Evolutionary conservation across 2,888 invertebrate genomes (phyloP).

Genomic region (Caenorhabditis zanzibari): DNA sequence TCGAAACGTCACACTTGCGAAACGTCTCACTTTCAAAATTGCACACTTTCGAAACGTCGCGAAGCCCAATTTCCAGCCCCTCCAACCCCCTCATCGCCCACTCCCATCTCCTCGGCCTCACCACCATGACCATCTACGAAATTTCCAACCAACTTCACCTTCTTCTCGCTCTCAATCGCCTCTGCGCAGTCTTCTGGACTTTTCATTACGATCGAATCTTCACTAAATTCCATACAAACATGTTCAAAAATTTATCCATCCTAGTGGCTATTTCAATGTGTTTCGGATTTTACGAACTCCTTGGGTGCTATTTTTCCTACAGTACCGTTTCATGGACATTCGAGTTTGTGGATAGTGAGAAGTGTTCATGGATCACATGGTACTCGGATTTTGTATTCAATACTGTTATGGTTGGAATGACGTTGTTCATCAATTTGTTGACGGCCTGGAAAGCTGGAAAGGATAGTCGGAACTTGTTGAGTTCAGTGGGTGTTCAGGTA

Average conservation of each 20-base stretch:
- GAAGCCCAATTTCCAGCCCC: slow-evolving; percentile 6
- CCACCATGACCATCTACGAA: slow-evolving; percentile 36
- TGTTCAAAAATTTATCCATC: not conserved
- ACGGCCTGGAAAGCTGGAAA: slow-evolving; percentile 42
- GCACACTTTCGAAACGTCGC: too few species aligned
- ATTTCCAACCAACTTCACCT: slow-evolving; percentile 41
- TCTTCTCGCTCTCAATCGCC: slow-evolving; percentile 34
- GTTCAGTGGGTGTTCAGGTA: slow-evolving; percentile 7
- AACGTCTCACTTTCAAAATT: too few species aligned
- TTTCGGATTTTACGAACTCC: not conserved
- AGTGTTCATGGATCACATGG: slow-evolving; percentile 24
- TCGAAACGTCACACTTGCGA: too few species aligned
- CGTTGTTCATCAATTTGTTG: slow-evolving; percentile 20
- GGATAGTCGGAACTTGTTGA: slow-evolving; percentile 25
- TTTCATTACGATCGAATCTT: slow-evolving; percentile 29
- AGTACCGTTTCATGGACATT: slow-evolving; percentile 10
- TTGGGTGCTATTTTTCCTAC: slow-evolving; percentile 33
- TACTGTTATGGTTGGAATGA: slow-evolving; percentile 25
- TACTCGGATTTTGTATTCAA: slow-evolving; percentile 51
- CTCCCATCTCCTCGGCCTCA: slow-evolving; percentile 28
- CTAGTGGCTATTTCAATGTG: not conserved
- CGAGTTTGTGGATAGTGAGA: not conserved
- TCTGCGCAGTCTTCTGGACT: slow-evolving; percentile 24
- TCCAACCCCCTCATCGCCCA: not conserved
- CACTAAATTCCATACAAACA: slow-evolving; percentile 5